Evolutionary conservation across 2,888 invertebrate genomes (phyloP), one percentile per base, ranked within the genome.

Genomic region (Eupithecia insigniata): DNA sequence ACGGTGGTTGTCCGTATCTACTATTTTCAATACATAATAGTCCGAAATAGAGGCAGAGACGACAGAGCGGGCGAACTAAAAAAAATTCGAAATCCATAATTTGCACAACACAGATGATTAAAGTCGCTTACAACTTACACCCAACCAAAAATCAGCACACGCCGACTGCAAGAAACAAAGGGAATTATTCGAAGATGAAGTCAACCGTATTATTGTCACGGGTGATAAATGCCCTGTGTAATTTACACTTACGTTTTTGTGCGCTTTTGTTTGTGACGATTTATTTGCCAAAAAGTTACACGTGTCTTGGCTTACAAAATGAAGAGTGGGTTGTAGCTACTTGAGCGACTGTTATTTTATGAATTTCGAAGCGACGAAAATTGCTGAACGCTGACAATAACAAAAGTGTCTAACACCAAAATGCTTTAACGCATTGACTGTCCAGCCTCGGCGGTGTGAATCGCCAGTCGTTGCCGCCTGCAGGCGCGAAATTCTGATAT

Each of bases 181-280:
- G 88, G 89, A 93, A 93, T 93, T 92, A 93, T 93, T 92, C 87
- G 89, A 92, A 91, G 91, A 93, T 93, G 93, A 93, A 93, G 92
- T 93, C 92, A 93, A 92, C 92, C 92, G 86, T 90, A 88, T 92
- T 92, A 93, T 93, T 92, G 93, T 90, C 89, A 90, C 88, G 86
- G 84, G 87, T 91, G 93, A 93, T 93, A 88, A 90, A 93, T 92
- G 92, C 81, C 82, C 82, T 84, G 85, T 86, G 91, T 93, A 92
- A 92, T 93, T 93, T 92, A 92, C 92, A 91, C 89, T 85, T 85
- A 83, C 83, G 86, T 89, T 89, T 89, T 78, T 78, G 78, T 71
- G 66, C 55, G 70, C 66, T 71, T 76, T 78, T 78, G 78, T 79
- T 75, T 76, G 73, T 67, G 69, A 73, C 73, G 72, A 79, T 78